Evolutionary conservation across 2,113 vertebrate genomes (phyloP), one percentile per base, ranked within the genome.

Genomic region (Corvus hawaiiensis): DNA sequence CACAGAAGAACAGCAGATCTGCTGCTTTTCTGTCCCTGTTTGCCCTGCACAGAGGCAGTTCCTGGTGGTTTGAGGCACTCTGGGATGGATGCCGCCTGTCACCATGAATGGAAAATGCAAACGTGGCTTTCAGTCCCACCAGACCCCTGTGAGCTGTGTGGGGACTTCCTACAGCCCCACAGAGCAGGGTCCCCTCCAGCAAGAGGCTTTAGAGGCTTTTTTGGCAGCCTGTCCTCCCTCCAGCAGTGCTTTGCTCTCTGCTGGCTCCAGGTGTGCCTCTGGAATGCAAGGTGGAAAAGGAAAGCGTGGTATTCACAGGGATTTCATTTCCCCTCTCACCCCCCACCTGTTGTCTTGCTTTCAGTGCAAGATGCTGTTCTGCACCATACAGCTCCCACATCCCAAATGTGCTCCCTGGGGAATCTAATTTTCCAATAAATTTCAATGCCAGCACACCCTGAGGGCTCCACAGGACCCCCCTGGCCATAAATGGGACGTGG

Each of bases 301-400:
- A 1, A 37, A 77, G 16, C 0, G 15, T 48, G 33, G 30, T 26
- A 46, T 27, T 63, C 1, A 0, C 30, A 33, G 37, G 37, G 24
- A 13, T 58, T 49, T 18, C 4, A 49, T 85, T 87, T 18, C 16
- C 24, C 62, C 22, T 76, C 37, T 84, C n/a, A 11, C 16, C 44
- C 51, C 26, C 41, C n/a, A 37, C 32, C 24, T 73, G 39, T 13
- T 64, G 15, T 5, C 37, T 27, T 28, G 7, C 58, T 58, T 68
- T 52, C 41, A 39, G 24, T 16, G 48, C 21, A 84, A 32, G 66
- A 14, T 28, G 3, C 63, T 54, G 4, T n/a, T 54, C 16, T 55
- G 39, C 39, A 27, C 15, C 75, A 52, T 11, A 15, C 22, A 71
- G 80, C 28, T 59, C 51, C 69, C 66, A 71, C 2, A 61, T 20